Percentiles rank a stretch among this genome's conserved stretches.
Evolutionary conservation across 2,113 vertebrate genomes (phyloP).

Genomic region (Vombatus ursinus): DNA sequence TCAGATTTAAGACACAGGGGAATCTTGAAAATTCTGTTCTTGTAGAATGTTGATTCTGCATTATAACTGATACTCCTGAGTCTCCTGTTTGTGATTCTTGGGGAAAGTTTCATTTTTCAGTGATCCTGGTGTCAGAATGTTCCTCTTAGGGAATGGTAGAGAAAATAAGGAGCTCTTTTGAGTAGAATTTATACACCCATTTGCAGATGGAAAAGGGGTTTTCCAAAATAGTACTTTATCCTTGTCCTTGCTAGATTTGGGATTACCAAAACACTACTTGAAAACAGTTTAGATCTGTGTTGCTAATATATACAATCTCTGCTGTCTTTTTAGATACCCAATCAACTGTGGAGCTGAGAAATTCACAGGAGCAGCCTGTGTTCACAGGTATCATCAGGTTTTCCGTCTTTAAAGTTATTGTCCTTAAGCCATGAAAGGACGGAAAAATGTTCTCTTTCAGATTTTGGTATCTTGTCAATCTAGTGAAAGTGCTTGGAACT

Average conservation of each 20-base stretch:
- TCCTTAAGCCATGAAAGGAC: not conserved
- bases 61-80: not conserved
- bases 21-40: not conserved
- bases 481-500: constrained; percentile 36
- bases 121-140: not conserved
- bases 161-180: not conserved
- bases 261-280: not conserved
- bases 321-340: constrained; percentile 80
- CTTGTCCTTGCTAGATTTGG: constrained; percentile 32
- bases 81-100: not conserved
- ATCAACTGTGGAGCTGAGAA: constrained; percentile 80
- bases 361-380: constrained; percentile 78
- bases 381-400: constrained; percentile 76
- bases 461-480: not conserved
- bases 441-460: constrained; percentile 8
- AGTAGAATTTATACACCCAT: not conserved
- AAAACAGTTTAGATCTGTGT: constrained; percentile 1
- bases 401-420: constrained; percentile 14
- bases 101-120: not conserved
- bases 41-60: not conserved
- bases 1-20: not conserved
- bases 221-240: constrained; percentile 11
- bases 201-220: constrained; percentile 25
- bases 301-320: constrained; percentile 56
- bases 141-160: not conserved